A percentile compares a stretch with the other conserved stretches of the same genome.
Conservation (phyloP, 2,113 vertebrate species). For the Rhynchopsitta pachyrhyncha region DNA sequence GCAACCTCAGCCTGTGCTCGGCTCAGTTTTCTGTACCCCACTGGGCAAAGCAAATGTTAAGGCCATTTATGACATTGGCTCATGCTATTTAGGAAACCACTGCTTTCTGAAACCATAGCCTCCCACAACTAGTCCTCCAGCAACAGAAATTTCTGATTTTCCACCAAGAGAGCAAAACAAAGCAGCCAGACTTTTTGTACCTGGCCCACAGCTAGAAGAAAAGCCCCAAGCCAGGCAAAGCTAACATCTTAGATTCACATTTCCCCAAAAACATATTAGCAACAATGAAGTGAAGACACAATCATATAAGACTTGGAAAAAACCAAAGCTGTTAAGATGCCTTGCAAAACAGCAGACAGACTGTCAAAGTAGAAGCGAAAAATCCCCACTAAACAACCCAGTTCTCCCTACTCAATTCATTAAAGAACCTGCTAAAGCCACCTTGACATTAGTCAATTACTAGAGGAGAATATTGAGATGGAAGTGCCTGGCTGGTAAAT, state of each 20-base stretch:
- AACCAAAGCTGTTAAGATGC: neutral
- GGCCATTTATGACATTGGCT: neutral
- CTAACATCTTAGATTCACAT: neutral
- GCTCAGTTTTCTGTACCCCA: neutral
- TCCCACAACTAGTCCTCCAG: neutral
- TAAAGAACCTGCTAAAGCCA: neutral
- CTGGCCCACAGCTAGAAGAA: neutral
- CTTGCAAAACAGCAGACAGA: neutral
- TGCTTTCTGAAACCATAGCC: neutral
- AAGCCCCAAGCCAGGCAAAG: neutral
- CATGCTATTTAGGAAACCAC: neutral
- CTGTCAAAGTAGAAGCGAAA: neutral
- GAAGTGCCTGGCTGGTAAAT: neutral
- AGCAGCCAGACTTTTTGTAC: neutral
- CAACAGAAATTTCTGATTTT: neutral
- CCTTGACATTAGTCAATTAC: neutral
- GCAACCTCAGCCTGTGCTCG: neutral
- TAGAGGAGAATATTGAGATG: neutral
- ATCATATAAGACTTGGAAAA: neutral
- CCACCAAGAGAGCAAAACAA: neutral
- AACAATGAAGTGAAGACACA: neutral
- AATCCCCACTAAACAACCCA: neutral
- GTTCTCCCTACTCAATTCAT: neutral
- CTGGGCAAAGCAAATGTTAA: neutral
- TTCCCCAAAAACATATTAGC: neutral